phyloP scores from a whole-genome alignment of 2,888 invertebrate species.

The Mystacides longicornis region DNA sequence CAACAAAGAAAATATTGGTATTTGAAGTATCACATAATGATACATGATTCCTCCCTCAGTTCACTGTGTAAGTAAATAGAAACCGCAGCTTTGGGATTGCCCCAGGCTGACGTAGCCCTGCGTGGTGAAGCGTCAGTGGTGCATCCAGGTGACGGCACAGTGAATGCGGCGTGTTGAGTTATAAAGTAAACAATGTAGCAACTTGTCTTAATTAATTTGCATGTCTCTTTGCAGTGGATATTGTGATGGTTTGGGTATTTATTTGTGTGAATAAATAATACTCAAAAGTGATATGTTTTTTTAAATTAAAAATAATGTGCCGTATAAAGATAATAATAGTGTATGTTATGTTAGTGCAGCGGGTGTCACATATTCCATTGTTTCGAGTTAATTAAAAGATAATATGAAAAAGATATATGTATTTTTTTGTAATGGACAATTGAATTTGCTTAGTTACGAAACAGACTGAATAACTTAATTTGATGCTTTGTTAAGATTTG shows the following conservation, averaged over 20 bases:
- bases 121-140: too few species aligned
- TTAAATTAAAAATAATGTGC: background rate
- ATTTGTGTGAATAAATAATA: background rate
- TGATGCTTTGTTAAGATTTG: background rate
- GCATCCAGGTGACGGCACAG: too few species aligned
- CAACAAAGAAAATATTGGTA: too few species aligned
- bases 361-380: background rate
- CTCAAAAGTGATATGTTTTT: constrained; percentile 2
- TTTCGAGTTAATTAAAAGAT: background rate
- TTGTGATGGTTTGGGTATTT: background rate
- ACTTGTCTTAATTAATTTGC: background rate
- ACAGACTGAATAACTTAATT: constrained; percentile 6
- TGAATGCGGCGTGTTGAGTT: too few species aligned
- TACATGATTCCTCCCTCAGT: too few species aligned
- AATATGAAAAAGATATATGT: background rate
- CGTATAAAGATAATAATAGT: constrained; percentile 1
- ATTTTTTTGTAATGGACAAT: background rate
- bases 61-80: too few species aligned
- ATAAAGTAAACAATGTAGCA: background rate
- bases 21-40: too few species aligned
- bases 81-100: too few species aligned
- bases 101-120: too few species aligned
- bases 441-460: constrained; percentile 3
- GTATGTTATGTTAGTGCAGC: background rate
- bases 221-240: background rate